These are phyloP conservation scores for Sapajus apella DNA, from an alignment of 2,113 vertebrate genomes.

Conservation along the genomic window DNA sequence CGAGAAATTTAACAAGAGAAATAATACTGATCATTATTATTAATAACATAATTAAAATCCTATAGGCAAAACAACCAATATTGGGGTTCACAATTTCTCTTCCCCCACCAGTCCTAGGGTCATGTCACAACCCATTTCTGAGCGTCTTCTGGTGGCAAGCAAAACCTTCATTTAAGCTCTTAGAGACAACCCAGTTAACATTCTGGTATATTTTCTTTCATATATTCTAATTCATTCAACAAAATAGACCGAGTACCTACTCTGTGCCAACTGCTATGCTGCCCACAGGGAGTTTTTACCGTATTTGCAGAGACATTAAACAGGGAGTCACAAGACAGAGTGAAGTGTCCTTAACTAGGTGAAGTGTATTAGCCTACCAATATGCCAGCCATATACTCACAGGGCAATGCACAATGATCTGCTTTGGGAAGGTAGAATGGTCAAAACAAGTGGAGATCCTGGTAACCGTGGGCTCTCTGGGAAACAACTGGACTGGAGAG, in stretches of 20 bases:
- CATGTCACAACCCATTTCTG: background rate
- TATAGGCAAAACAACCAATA: background rate
- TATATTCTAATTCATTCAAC: constrained; percentile 14
- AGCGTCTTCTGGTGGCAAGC: background rate
- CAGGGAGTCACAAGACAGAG: background rate
- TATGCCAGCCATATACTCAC: constrained; percentile 26
- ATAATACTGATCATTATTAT: background rate
- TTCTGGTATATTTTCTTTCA: background rate
- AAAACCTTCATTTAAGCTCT: constrained; percentile 1
- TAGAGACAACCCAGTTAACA: background rate
- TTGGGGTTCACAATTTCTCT: background rate
- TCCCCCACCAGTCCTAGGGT: background rate
- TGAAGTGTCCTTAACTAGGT: background rate
- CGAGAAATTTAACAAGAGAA: constrained; percentile 23
- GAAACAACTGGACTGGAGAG: background rate
- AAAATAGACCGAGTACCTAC: background rate
- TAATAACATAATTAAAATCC: constrained; percentile 17
- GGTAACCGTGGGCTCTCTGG: background rate
- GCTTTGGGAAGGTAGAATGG: background rate
- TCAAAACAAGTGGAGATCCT: background rate
- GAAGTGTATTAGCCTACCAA: background rate
- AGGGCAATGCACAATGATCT: constrained; percentile 41
- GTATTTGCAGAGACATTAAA: background rate
- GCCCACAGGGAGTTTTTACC: background rate
- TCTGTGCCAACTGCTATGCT: background rate